phyloP scores from a whole-genome alignment of 2,797 vertebrate genomes.

The Mormyrops attenuatus region DNA sequence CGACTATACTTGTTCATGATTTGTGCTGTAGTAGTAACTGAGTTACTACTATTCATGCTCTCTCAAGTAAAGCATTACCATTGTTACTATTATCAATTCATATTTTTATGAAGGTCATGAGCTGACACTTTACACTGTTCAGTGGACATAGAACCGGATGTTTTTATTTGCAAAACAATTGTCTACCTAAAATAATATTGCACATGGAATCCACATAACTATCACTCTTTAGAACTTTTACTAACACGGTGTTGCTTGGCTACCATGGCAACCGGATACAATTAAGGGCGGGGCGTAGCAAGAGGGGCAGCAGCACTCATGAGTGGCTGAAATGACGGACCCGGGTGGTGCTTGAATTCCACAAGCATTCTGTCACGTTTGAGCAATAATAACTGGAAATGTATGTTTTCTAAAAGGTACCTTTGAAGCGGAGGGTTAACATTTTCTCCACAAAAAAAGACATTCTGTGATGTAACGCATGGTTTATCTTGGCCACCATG shows the following conservation, averaged over 20 bases:
- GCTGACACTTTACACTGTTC: background rate
- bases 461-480: background rate
- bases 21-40: background rate
- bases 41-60: background rate
- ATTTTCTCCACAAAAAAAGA: background rate
- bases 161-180: background rate
- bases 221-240: constrained; percentile 44
- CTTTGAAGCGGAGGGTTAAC: background rate
- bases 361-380: background rate
- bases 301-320: background rate
- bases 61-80: background rate
- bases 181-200: background rate
- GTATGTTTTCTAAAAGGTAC: background rate
- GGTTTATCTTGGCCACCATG: background rate
- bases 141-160: background rate
- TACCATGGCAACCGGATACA: constrained; percentile 8
- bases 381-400: background rate
- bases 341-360: background rate
- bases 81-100: background rate
- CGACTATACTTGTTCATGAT: background rate
- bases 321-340: background rate
- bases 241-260: background rate
- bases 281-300: background rate
- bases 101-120: background rate
- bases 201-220: background rate